These are phyloP conservation scores for Elegia similella DNA, from an alignment of 2,888 invertebrate genomes.

Conservation along the genomic window DNA sequence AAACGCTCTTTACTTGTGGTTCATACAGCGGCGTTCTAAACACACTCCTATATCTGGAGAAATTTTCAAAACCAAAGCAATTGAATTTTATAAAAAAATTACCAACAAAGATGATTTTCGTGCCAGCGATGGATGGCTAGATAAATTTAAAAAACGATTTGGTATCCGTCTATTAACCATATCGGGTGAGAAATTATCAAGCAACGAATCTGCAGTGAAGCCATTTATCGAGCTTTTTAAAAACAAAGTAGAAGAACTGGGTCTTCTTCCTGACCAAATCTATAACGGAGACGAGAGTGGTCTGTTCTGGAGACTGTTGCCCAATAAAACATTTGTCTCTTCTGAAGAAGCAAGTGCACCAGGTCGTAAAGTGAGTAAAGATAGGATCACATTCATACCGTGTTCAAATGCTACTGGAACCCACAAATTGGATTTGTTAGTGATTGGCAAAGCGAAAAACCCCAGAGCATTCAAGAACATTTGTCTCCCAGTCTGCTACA, in stretches of 20 bases:
- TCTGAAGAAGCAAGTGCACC: slow-evolving; percentile 20
- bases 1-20: too few relatives aligned
- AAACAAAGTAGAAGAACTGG: background rate
- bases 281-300: slow-evolving; percentile 35
- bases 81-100: too few relatives aligned
- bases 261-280: slow-evolving; percentile 27
- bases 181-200: slow-evolving; percentile 30
- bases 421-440: slow-evolving; percentile 32
- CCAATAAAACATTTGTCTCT: slow-evolving; percentile 32
- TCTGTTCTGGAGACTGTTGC: slow-evolving; percentile 30
- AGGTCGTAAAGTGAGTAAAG: too few relatives aligned
- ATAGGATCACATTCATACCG: slow-evolving; percentile 36
- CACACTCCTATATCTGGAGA: too few relatives aligned
- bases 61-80: too few relatives aligned
- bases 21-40: too few relatives aligned
- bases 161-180: slow-evolving; percentile 24
- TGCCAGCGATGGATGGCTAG: slow-evolving; percentile 28
- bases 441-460: slow-evolving; percentile 34
- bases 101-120: slow-evolving; percentile 14
- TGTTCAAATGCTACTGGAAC: slow-evolving; percentile 40
- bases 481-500: slow-evolving; percentile 33
- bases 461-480: slow-evolving; percentile 29
- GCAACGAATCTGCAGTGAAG: slow-evolving; percentile 23
- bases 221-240: background rate
- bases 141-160: slow-evolving; percentile 27